These are phyloP conservation scores for Talpa occidentalis DNA, from an alignment of 2,113 vertebrate species.

Conservation along the genomic window DNA sequence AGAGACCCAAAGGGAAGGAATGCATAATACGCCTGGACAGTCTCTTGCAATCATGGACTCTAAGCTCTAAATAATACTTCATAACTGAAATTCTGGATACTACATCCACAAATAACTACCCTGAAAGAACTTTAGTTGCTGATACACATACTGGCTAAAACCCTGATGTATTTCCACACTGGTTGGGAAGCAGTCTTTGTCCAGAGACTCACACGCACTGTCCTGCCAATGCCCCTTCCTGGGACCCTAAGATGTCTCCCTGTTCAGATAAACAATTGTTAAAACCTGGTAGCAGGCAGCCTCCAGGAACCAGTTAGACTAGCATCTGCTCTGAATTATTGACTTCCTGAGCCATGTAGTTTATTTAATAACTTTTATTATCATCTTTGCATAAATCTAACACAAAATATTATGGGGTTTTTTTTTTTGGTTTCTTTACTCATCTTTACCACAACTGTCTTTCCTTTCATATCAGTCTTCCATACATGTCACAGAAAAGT, in stretches of 20 bases:
- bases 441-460: not conserved
- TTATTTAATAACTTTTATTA: not conserved
- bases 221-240: rapidly evolving
- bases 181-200: not conserved
- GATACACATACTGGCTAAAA: not conserved
- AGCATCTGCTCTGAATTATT: not conserved
- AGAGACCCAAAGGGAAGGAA: not conserved
- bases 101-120: not conserved
- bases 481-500: not conserved
- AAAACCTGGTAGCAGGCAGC: not conserved
- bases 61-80: not conserved
- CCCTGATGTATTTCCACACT: not conserved
- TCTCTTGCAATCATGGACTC: not conserved
- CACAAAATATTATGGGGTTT: not conserved
- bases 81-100: not conserved
- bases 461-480: not conserved
- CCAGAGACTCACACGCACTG: not conserved
- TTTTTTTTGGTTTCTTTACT: not conserved
- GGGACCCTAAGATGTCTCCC: not conserved
- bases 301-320: not conserved
- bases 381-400: not conserved
- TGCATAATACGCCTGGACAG: not conserved
- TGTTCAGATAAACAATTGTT: not conserved
- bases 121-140: not conserved
- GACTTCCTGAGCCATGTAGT: not conserved